A percentile compares a stretch with the other conserved stretches of the same genome.
Conservation (phyloP, 2,888 invertebrate species). For the Andrena bicolor region DNA sequence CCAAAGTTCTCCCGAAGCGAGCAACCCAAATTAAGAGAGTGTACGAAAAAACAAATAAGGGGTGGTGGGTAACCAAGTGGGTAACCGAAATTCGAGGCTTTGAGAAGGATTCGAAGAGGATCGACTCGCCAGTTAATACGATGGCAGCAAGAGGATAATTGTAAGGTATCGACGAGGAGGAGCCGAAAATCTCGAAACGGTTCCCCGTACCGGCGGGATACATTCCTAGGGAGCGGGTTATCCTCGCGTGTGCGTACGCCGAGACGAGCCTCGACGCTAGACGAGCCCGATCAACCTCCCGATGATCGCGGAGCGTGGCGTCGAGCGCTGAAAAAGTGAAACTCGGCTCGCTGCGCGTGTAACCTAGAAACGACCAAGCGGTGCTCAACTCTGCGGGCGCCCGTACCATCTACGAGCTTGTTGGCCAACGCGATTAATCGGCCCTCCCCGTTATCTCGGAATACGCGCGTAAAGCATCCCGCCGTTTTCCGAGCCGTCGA, state of each 20-base stretch:
- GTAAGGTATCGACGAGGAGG: constrained; percentile 8
- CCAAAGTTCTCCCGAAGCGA: background rate
- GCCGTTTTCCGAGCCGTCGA: constrained; percentile 2
- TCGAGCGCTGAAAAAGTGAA: constrained; percentile 85
- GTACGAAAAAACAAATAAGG: background rate
- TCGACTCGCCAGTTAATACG: background rate
- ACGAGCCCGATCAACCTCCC: constrained; percentile 75
- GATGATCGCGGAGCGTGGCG: constrained; percentile 80
- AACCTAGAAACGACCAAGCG: constrained; percentile 84
- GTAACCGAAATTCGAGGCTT: constrained; percentile 17
- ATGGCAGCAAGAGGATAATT: constrained; percentile 23
- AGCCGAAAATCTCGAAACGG: constrained; percentile 20
- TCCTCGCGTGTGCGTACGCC: constrained; percentile 40
- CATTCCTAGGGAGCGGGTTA: constrained; percentile 31
- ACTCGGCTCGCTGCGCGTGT: constrained; percentile 85
- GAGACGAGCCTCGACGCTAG: constrained; percentile 66
- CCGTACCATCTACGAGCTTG: constrained; percentile 58
- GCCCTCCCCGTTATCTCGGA: constrained; percentile 23
- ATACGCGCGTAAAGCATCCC: background rate
- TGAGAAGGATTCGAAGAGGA: background rate
- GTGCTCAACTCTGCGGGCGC: constrained; percentile 81
- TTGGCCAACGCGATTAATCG: constrained; percentile 51
- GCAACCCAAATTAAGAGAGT: background rate
- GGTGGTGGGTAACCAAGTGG: background rate
- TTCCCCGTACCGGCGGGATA: constrained; percentile 38